Conservation (phyloP, 2,113 vertebrate species). For the Platichthys stellatus region DNA sequence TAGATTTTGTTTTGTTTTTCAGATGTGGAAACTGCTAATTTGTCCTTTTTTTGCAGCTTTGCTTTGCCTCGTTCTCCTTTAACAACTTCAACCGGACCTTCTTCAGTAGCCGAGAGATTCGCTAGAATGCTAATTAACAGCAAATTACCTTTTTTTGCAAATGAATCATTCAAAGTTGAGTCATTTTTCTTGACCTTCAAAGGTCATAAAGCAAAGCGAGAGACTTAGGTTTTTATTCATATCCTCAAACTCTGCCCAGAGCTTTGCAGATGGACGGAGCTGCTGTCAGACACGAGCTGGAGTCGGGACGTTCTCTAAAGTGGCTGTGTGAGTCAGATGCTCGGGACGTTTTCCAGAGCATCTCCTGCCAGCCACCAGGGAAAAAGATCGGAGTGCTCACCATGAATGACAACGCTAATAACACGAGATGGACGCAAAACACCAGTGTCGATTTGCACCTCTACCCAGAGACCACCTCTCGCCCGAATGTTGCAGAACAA, state of each 20-base stretch:
- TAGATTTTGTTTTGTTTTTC: neutral
- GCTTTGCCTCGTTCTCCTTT: constrained; percentile 6
- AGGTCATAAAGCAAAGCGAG: constrained; percentile 18
- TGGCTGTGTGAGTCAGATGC: no score
- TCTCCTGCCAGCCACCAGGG: no score
- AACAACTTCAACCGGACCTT: neutral
- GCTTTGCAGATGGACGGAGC: neutral
- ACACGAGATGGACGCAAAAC: no score
- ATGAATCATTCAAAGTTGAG: constrained; percentile 18
- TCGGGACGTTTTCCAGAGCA: no score
- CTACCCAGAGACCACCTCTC: no score
- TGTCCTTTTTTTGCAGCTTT: constrained; percentile 2
- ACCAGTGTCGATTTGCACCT: no score
- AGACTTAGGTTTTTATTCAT: constrained; percentile 9
- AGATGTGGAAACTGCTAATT: constrained; percentile 3
- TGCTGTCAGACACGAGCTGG: no score
- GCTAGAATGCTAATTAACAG: constrained; percentile 12
- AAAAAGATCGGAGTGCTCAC: no score
- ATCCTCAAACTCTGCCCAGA: neutral
- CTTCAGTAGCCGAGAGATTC: constrained; percentile 8
- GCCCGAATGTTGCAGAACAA: no score
- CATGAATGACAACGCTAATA: no score
- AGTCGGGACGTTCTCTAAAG: no score
- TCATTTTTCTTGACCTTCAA: constrained; percentile 7
- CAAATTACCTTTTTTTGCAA: neutral